Conservation (phyloP, 2,888 invertebrate genomes). For the Pyrrhosoma nymphula region DNA sequence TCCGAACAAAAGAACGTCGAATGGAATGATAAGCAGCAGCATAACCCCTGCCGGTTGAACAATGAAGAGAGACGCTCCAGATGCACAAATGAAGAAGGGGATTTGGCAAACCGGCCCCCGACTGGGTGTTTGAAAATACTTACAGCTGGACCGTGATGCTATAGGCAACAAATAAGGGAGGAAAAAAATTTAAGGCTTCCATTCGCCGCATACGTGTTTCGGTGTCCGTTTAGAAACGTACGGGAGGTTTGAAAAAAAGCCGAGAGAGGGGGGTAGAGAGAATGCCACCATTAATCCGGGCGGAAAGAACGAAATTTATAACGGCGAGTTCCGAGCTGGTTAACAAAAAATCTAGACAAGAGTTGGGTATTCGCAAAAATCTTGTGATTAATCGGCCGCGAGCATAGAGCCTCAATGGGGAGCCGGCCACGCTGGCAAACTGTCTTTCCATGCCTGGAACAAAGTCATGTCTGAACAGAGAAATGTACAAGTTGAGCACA, state of each 20-base stretch:
- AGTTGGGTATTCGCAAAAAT: neutral
- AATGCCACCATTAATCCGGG: neutral
- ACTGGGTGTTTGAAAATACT: neutral
- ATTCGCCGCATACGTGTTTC: neutral
- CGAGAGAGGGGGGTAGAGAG: neutral
- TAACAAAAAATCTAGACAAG: neutral
- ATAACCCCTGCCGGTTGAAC: neutral
- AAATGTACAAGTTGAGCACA: neutral
- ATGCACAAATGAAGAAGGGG: neutral
- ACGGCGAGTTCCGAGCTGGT: neutral
- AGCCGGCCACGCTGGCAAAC: neutral
- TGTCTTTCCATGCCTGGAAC: neutral
- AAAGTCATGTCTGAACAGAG: neutral
- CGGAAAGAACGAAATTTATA: constrained; percentile 18
- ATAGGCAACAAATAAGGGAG: neutral
- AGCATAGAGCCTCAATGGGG: neutral
- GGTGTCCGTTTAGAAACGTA: neutral
- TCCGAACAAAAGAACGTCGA: neutral
- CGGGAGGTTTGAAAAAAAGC: neutral
- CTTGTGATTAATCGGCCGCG: constrained; percentile 2
- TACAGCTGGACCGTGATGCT: neutral
- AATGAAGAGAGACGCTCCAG: neutral
- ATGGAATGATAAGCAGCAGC: neutral
- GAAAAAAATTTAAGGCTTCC: neutral
- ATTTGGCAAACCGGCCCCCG: neutral